A percentile compares a stretch with the other conserved stretches of the same genome.
Conservation (phyloP, 2,888 invertebrate genomes). For the Pomacea canaliculata region DNA sequence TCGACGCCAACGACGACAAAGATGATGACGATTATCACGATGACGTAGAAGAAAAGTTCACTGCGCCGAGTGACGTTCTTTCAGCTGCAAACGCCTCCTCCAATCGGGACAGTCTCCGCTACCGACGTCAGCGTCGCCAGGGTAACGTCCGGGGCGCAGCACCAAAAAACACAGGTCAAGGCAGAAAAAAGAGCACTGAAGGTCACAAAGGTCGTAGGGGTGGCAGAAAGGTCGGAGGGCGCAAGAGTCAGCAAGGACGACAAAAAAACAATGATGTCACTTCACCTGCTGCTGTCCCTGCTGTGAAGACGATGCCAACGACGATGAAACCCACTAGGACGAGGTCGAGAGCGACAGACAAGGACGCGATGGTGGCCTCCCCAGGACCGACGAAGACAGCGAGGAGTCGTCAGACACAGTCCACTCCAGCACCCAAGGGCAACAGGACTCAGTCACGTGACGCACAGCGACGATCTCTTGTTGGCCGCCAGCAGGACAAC, state of each 20-base stretch:
- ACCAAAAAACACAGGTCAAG: not conserved
- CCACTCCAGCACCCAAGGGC: not conserved
- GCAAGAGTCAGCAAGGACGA: no score
- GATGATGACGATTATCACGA: not conserved
- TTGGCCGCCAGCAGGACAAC: slow-evolving; percentile 7
- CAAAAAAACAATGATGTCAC: not conserved
- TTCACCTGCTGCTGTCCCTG: not conserved
- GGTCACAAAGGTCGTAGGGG: not conserved
- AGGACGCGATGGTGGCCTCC: not conserved
- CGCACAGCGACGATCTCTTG: not conserved
- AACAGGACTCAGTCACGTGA: not conserved
- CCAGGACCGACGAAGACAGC: not conserved
- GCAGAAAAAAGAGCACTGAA: not conserved
- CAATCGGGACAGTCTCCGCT: not conserved
- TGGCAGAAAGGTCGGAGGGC: not conserved
- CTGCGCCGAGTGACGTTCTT: not conserved
- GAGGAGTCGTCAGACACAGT: not conserved
- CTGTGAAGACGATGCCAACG: not conserved
- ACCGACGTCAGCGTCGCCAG: not conserved
- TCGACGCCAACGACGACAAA: not conserved
- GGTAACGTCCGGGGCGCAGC: not conserved
- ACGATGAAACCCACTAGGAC: not conserved
- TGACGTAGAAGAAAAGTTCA: no score
- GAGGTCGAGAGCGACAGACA: not conserved
- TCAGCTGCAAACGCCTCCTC: not conserved